phyloP scores from a whole-genome alignment of 2,113 vertebrate genomes.

The Caloenas nicobarica region DNA sequence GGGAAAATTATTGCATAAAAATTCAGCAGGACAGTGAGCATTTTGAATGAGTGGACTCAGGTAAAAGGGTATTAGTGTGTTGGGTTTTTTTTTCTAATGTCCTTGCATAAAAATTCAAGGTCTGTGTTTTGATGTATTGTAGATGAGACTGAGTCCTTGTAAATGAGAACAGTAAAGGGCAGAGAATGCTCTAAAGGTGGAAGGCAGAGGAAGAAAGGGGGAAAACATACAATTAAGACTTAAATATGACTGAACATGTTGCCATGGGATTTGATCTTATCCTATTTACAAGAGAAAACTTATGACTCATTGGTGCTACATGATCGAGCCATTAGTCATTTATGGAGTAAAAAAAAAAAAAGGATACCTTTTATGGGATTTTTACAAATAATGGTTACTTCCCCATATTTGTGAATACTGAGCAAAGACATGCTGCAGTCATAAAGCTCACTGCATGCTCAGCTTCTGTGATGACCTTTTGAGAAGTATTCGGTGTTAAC shows the following conservation, averaged over 20 bases:
- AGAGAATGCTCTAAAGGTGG: background rate
- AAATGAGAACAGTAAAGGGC: background rate
- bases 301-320: conserved; percentile 72
- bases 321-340: conserved; percentile 65
- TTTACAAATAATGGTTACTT: conserved; percentile 58
- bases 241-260: conserved; percentile 52
- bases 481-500: background rate
- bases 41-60: background rate
- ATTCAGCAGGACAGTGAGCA: background rate
- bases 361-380: conserved; percentile 64
- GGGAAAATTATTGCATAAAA: background rate
- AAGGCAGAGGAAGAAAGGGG: background rate
- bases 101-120: background rate
- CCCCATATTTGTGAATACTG: conserved; percentile 37
- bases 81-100: background rate
- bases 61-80: background rate
- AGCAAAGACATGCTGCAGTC: background rate
- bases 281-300: conserved; percentile 65
- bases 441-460: background rate
- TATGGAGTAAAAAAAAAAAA: conserved; percentile 49
- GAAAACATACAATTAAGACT: conserved; percentile 37
- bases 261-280: conserved; percentile 59
- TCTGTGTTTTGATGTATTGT: background rate
- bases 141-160: background rate
- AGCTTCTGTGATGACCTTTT: conserved; percentile 9